Evolutionary conservation across 2,888 invertebrate genomes (phyloP).

Genomic region (Podabrus alpinus): DNA sequence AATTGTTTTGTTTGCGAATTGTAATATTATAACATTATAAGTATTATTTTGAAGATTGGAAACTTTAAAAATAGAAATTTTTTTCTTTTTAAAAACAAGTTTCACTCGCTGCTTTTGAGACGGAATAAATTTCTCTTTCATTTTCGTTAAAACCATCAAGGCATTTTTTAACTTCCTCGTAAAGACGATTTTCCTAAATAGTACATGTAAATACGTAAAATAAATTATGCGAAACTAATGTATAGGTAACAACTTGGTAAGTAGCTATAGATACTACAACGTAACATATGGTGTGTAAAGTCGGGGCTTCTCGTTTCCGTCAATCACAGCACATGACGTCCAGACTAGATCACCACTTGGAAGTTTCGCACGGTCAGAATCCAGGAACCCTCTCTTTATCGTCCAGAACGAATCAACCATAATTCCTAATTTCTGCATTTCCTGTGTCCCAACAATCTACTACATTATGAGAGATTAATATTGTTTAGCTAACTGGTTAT

Average conservation of each 20-base stretch:
- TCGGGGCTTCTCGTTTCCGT: slow-evolving; percentile 50
- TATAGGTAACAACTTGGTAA: neutral
- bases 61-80: neutral
- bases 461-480: slow-evolving; percentile 16
- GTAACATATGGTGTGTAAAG: slow-evolving; percentile 23
- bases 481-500: slow-evolving; percentile 25
- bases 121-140: neutral
- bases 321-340: slow-evolving; percentile 48
- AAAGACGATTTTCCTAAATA: neutral
- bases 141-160: neutral
- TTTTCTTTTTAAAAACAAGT: neutral
- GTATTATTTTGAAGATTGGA: neutral
- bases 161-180: neutral
- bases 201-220: neutral
- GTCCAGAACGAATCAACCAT: slow-evolving; percentile 41
- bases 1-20: slow-evolving; percentile 26
- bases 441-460: slow-evolving; percentile 27
- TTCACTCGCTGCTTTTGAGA: neutral
- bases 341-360: slow-evolving; percentile 33
- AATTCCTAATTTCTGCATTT: slow-evolving; percentile 41
- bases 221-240: neutral
- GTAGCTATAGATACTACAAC: neutral
- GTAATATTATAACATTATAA: slow-evolving; percentile 8
- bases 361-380: slow-evolving; percentile 39
- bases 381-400: slow-evolving; percentile 34